Conservation (phyloP, 2,888 invertebrate genomes). For the Prosopocoilus inquinatus region DNA sequence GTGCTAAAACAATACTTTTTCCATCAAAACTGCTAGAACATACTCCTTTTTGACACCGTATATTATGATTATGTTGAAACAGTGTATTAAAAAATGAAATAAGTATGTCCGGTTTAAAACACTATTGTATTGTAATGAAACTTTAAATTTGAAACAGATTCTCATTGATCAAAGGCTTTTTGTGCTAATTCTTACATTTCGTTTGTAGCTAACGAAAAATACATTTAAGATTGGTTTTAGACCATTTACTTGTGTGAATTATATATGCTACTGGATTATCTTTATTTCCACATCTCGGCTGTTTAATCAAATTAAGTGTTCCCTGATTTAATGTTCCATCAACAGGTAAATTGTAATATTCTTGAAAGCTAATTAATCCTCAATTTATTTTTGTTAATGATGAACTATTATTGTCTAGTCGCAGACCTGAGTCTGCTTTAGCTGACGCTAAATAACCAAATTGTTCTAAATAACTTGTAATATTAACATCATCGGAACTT, state of each 20-base stretch:
- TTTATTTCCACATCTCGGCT: constrained; percentile 1
- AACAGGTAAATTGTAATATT: no score
- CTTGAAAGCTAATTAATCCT: neutral
- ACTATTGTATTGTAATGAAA: neutral
- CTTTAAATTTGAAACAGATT: neutral
- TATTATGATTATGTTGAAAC: neutral
- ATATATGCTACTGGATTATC: neutral
- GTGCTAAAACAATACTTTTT: no score
- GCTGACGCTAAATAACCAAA: constrained; percentile 3
- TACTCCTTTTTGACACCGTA: neutral
- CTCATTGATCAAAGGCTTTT: neutral
- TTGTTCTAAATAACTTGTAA: neutral
- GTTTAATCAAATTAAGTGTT: no score
- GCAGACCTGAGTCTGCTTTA: no score
- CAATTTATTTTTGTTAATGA: neutral
- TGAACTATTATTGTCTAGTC: neutral
- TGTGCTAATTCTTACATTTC: neutral
- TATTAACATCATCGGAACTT: neutral
- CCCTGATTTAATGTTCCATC: no score
- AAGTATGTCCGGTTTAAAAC: neutral
- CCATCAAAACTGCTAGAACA: no score
- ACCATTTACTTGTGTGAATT: neutral
- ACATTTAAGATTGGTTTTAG: constrained; percentile 1
- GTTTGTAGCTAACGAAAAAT: neutral
- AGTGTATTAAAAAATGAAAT: neutral